Evolutionary conservation across 2,888 invertebrate genomes (phyloP), one percentile per base, ranked within the genome.

Genomic region (Girardia tigrina): DNA sequence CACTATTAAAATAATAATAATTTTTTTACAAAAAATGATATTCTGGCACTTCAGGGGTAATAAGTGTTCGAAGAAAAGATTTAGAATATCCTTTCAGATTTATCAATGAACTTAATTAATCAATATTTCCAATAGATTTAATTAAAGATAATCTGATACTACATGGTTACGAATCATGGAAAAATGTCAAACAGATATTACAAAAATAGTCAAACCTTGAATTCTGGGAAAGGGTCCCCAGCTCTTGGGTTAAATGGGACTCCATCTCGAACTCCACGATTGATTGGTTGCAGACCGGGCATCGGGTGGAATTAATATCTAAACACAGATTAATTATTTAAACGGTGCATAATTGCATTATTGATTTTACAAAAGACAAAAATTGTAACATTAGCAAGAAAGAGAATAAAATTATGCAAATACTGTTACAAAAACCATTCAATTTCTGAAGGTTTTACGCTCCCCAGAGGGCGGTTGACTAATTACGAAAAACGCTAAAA

Each of bases 381-480:
- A 8, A 36, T 36, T 36, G 36, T 36, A 12, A 36, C n/a, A 56
- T 56, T 56, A 56, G 56, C 56, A 56, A 23, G n/a, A 56, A 23
- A 6, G 23, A 56, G 4, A 56, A 56, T 12, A 56, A 56, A 56
- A 12, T 56, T 56, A 56, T 56, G 56, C 56, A 56, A 56, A 56
- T 56, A 56, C 4, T 56, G n/a, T 56, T 56, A 20, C 8, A 56
- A 56, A 56, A 56, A 56, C 4, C n/a, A 56, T 56, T 56, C 56
- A n/a, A 56, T 56, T n/a, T 56, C n/a, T 56, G 4, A 56, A 16
- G 56, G 56, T 56, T 56, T 56, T 56, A 36, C 23, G 56, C 23
- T 56, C 56, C 56, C 56, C n/a, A 56, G 56, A 56, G 56, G 56
- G 56, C 56, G 56, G 56, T 56, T 56, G 56, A 56, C 56, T 56